Conservation (phyloP, 1,140 invertebrate species). For the Eupristina koningsbergeri region DNA sequence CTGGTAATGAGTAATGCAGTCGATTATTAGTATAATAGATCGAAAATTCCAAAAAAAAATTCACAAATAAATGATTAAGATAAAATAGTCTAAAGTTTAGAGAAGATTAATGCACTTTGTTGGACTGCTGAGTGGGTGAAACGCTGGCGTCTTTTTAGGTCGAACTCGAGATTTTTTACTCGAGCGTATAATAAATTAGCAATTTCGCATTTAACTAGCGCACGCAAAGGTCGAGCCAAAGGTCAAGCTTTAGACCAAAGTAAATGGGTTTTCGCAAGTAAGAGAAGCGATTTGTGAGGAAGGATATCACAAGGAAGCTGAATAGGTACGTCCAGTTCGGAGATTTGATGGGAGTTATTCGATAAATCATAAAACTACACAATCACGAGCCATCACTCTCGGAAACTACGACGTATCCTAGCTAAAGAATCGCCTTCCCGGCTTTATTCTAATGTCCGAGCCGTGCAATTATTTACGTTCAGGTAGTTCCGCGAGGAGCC, state of each 20-base stretch:
- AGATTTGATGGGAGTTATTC: neutral
- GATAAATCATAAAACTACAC: constrained; percentile 7
- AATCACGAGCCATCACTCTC: neutral
- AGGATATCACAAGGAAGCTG: neutral
- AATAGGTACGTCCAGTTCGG: neutral
- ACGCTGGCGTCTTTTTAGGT: neutral
- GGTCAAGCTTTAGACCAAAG: neutral
- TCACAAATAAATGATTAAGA: neutral
- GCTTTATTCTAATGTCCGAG: neutral
- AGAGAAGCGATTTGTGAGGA: neutral
- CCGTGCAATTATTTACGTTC: neutral
- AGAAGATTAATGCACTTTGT: neutral
- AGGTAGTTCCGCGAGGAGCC: neutral
- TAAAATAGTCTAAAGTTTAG: neutral
- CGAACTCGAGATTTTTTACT: neutral
- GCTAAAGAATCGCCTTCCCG: neutral
- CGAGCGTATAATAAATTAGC: neutral
- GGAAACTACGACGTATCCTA: neutral
- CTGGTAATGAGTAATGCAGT: neutral
- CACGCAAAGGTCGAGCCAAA: neutral
- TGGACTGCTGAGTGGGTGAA: neutral
- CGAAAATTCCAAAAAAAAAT: constrained; percentile 13
- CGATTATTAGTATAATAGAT: neutral
- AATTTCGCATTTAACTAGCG: neutral
- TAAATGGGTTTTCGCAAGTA: neutral